phyloP scores from a whole-genome alignment of 2,113 vertebrate species.

The Xiphophorus maculatus region DNA sequence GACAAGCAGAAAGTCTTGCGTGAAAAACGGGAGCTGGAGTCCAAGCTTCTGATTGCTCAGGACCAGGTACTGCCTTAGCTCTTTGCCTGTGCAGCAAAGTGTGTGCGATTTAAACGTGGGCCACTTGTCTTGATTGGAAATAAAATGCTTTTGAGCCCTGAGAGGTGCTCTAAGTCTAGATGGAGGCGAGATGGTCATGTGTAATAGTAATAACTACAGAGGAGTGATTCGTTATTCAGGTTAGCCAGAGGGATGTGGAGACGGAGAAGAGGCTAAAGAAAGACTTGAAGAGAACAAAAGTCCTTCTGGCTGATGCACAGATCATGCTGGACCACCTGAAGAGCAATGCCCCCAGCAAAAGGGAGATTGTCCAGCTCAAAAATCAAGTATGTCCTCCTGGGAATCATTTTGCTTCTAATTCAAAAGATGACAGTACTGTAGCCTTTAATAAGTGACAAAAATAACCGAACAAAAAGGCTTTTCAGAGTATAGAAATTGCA shows the following conservation, averaged over 20 bases:
- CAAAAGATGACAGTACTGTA: neutral
- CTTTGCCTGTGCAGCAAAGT: slow-evolving; percentile 33
- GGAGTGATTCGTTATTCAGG: slow-evolving; percentile 75
- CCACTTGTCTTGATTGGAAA: slow-evolving; percentile 59
- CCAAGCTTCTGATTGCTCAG: slow-evolving; percentile 86
- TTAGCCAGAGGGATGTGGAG: slow-evolving; percentile 90
- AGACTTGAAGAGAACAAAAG: slow-evolving; percentile 97
- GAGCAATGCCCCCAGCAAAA: slow-evolving; percentile 94
- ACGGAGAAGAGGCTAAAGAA: slow-evolving; percentile 92
- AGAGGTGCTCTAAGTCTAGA: slow-evolving; percentile 29
- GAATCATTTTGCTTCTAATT: neutral
- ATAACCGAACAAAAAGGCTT: neutral
- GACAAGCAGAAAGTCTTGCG: slow-evolving; percentile 96
- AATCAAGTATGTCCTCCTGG: slow-evolving; percentile 85
- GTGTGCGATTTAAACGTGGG: slow-evolving; percentile 26
- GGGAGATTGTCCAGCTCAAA: slow-evolving; percentile 94
- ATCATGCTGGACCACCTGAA: slow-evolving; percentile 98
- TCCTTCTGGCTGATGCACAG: slow-evolving; percentile 93
- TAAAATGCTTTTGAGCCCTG: slow-evolving; percentile 38
- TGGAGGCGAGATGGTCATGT: slow-evolving; percentile 26
- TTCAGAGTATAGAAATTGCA: neutral
- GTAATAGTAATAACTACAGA: slow-evolving; percentile 25
- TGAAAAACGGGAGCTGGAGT: slow-evolving; percentile 93
- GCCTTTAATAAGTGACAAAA: neutral
- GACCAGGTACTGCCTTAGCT: slow-evolving; percentile 86